Percentiles rank a stretch among this genome's conserved stretches.
phyloP scores from a whole-genome alignment of 2,888 invertebrate genomes.

The Athalia cordata region DNA sequence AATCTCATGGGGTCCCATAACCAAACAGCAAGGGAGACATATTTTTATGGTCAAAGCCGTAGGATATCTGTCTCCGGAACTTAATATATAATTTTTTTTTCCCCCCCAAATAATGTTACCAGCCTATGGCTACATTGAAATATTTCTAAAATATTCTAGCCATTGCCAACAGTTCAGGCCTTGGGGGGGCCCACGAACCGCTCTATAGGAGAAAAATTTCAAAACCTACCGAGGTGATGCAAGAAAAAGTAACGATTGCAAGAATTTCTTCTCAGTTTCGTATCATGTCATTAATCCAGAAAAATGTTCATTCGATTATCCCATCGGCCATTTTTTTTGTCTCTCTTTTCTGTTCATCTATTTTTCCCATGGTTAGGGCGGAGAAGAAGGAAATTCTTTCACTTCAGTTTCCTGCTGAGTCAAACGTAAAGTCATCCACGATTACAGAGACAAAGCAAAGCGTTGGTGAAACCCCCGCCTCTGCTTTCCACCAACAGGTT shows the following conservation, averaged over 20 bases:
- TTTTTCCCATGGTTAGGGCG: slow-evolving; percentile 1
- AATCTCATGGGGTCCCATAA: slow-evolving; percentile 35
- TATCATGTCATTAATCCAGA: background rate
- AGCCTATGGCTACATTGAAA: slow-evolving; percentile 38
- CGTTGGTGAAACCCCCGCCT: slow-evolving; percentile 51
- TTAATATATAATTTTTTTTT: slow-evolving; percentile 26
- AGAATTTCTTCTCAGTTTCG: background rate
- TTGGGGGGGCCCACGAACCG: slow-evolving; percentile 18
- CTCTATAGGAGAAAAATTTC: background rate
- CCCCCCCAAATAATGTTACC: slow-evolving; percentile 38
- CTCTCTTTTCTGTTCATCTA: background rate
- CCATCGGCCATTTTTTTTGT: background rate
- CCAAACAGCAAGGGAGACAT: slow-evolving; percentile 45
- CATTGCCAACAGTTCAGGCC: slow-evolving; percentile 4
- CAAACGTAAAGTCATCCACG: slow-evolving; percentile 53
- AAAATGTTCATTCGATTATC: background rate
- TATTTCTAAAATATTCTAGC: slow-evolving; percentile 44
- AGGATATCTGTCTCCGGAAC: slow-evolving; percentile 43
- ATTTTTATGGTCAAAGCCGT: slow-evolving; percentile 45
- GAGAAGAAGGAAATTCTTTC: background rate
- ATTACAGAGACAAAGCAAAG: slow-evolving; percentile 58
- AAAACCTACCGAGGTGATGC: background rate
- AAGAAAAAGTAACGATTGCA: too few species aligned
- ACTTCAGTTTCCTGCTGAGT: slow-evolving; percentile 57
- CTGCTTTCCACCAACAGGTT: slow-evolving; percentile 24